A percentile compares a stretch with the other conserved stretches of the same genome.
Evolutionary conservation across 2,797 vertebrate species (phyloP).

Genomic region (Esox masquinongy): DNA sequence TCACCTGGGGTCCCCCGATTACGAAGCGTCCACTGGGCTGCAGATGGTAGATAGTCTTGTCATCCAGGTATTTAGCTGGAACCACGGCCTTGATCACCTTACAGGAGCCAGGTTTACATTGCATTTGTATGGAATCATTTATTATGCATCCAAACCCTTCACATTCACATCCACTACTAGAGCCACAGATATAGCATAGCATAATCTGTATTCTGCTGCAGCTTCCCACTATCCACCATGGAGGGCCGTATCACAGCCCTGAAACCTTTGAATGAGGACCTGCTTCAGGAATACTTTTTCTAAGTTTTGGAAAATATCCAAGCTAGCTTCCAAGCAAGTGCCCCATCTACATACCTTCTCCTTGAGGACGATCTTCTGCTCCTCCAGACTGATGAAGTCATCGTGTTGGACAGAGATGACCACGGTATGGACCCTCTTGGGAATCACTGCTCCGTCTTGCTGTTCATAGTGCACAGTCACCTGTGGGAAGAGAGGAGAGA

Average conservation of each 20-base stretch:
- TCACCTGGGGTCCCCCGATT: constrained; percentile 96
- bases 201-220: too few relatives aligned
- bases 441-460: constrained; percentile 87
- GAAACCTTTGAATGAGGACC: too few relatives aligned
- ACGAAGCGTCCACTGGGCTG: constrained; percentile 98
- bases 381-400: constrained; percentile 82
- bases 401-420: constrained; percentile 97
- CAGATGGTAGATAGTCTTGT: constrained; percentile 91
- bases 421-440: constrained; percentile 90
- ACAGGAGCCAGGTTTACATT: not conserved
- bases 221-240: too few relatives aligned
- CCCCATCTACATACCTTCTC: constrained; percentile 71
- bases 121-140: not conserved
- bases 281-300: too few relatives aligned
- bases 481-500: constrained; percentile 60
- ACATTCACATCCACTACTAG: not conserved
- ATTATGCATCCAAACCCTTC: not conserved
- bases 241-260: too few relatives aligned
- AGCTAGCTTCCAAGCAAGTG: not conserved
- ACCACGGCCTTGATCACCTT: constrained; percentile 87
- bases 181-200: not conserved
- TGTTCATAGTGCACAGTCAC: constrained; percentile 94
- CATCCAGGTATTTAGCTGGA: constrained; percentile 90
- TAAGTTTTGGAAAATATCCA: too few relatives aligned
- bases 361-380: constrained; percentile 84